Percentiles rank a stretch among this genome's conserved stretches.
phyloP scores from a whole-genome alignment of 2,113 vertebrate species.

The Platycercus adscitus region DNA sequence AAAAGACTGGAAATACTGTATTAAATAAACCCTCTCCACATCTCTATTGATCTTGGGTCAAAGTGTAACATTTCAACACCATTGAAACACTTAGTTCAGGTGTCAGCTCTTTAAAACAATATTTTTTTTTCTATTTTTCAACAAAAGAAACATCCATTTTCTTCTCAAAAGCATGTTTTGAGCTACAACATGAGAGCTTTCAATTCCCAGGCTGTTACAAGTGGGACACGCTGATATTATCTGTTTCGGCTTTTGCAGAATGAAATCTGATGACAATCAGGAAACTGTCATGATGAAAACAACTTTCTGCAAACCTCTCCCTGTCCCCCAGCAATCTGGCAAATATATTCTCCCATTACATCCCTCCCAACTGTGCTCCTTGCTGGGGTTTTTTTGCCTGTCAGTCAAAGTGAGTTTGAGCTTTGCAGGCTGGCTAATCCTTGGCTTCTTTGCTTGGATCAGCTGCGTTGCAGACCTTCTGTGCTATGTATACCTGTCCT shows the following conservation, averaged over 20 bases:
- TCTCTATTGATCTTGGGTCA: background rate
- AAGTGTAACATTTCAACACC: background rate
- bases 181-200: slow-evolving; percentile 38
- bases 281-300: slow-evolving; percentile 19
- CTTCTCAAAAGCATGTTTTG: slow-evolving; percentile 38
- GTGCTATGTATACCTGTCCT: slow-evolving; percentile 42
- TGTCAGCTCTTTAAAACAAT: slow-evolving; percentile 3
- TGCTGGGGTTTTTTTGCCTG: background rate
- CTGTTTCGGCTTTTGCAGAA: slow-evolving; percentile 1
- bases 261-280: slow-evolving; percentile 27
- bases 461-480: background rate
- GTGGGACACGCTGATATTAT: slow-evolving; percentile 31
- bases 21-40: background rate
- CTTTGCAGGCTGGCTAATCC: background rate
- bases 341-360: background rate
- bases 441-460: slow-evolving; percentile 33
- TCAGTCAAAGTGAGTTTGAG: background rate
- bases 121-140: background rate
- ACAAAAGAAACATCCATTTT: slow-evolving; percentile 15
- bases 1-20: background rate
- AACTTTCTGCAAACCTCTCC: slow-evolving; percentile 8
- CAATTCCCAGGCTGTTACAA: background rate
- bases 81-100: background rate
- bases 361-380: background rate
- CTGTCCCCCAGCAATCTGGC: background rate